phyloP scores from a whole-genome alignment of 2,888 invertebrate genomes.

The Agrotis ipsilon region DNA sequence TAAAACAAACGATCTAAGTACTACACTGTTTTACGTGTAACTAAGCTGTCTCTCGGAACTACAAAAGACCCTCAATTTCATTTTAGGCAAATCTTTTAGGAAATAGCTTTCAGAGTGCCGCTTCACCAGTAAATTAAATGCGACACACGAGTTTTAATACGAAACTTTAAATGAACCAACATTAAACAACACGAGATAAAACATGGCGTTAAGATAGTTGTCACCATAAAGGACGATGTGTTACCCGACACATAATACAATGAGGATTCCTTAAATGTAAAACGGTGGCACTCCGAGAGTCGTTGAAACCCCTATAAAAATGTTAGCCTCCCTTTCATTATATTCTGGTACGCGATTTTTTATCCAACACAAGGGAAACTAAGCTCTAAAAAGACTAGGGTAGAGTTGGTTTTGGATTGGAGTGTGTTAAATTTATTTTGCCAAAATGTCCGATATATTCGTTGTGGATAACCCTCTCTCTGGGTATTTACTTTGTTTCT shows the following conservation, averaged over 20 bases:
- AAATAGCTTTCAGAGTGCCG: slow-evolving; percentile 7
- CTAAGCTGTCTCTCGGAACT: background rate
- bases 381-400: slow-evolving; percentile 64
- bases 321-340: slow-evolving; percentile 89
- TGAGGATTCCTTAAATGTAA: slow-evolving; percentile 89
- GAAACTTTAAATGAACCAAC: slow-evolving; percentile 49
- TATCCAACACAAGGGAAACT: slow-evolving; percentile 64
- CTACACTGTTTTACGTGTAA: no score
- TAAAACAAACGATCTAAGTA: no score
- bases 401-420: slow-evolving; percentile 60
- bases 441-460: slow-evolving; percentile 81
- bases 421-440: slow-evolving; percentile 73
- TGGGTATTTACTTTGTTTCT: slow-evolving; percentile 80
- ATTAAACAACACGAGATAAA: slow-evolving; percentile 49
- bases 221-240: slow-evolving; percentile 83
- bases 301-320: slow-evolving; percentile 90
- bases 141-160: slow-evolving; percentile 26
- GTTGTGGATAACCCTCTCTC: slow-evolving; percentile 76
- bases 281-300: slow-evolving; percentile 84
- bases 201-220: slow-evolving; percentile 79
- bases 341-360: slow-evolving; percentile 80
- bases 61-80: background rate
- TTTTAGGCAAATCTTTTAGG: slow-evolving; percentile 1
- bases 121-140: slow-evolving; percentile 2
- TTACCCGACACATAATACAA: slow-evolving; percentile 87